Evolutionary conservation across 2,113 vertebrate species (phyloP), one percentile per base, ranked within the genome.

Genomic region (Stomatorhinus ivindoensis): DNA sequence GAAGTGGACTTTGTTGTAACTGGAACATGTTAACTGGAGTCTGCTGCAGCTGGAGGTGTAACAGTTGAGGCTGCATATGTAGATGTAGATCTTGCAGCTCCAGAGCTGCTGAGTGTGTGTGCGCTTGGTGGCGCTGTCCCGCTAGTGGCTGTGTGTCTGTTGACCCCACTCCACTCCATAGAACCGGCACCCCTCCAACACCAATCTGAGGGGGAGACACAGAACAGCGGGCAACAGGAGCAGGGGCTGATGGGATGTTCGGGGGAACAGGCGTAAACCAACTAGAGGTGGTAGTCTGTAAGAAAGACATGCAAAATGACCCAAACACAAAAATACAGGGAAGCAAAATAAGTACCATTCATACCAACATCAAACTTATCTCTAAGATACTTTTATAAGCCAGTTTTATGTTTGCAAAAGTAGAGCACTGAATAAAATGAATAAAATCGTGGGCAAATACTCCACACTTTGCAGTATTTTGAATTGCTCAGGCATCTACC

Each of bases 261-360:
- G 94, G 89, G 31, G 93, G 91, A 19, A 93, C 89, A 39, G 92
- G 91, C 42, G 94, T 92, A 92, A 96, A 96, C 96, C 96, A 96
- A 88, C 89, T 93, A 55, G 93, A 90, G 86, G 93, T 88, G 89
- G 92, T 76, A 58, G 85, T 91, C 95, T 96, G 92, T 44, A 90
- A 80, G 53, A 51, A 89, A 91, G 85, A 92, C 1, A 93, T 39
- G n/a, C 48, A 58, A 31, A 13, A 47, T 27, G n/a, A 65, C 76
- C 76, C 82, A 65, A 65, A 19, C 13, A 4, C n/a, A 89, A 11
- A 61, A 24, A 50, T 48, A 39, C 31, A 53, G 27, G 27, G 48
- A 51, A 89, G 48, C 47, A 82, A 51, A 89, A 51, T 53, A 27
- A 35, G 44, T 84, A 84, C 13, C 8, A 11, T 9, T 86, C 42